Percentiles rank a stretch among this genome's conserved stretches.
Evolutionary conservation across 2,888 invertebrate genomes (phyloP).

Genomic region (Rotaria magnacalcarata): DNA sequence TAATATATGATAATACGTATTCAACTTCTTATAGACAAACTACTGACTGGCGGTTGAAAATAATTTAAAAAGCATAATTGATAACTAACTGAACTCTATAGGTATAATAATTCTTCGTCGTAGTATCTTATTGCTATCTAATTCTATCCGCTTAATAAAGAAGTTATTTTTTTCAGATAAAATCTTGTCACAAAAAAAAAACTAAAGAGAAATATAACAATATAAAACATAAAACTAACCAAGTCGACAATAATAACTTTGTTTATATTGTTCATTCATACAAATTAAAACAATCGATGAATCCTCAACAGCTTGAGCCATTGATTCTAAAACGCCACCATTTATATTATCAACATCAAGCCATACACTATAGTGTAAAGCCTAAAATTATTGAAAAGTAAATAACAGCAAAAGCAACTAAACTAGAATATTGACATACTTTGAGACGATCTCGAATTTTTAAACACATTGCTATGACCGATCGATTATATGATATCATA

Average conservation of each 20-base stretch:
- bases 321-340: conserved; percentile 27
- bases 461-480: neutral
- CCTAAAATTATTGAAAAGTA: neutral
- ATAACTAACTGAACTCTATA: too few relatives aligned
- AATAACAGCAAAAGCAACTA: neutral
- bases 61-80: too few relatives aligned
- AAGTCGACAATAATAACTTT: conserved; percentile 35
- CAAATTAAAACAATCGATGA: conserved; percentile 17
- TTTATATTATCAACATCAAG: conserved; percentile 35
- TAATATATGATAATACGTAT: too few relatives aligned
- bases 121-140: too few relatives aligned
- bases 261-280: conserved; percentile 39
- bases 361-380: conserved; percentile 34
- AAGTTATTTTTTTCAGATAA: too few relatives aligned
- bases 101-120: too few relatives aligned
- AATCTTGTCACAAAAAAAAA: too few relatives aligned
- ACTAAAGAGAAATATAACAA: neutral
- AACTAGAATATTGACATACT: neutral
- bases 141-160: too few relatives aligned
- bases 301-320: conserved; percentile 32
- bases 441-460: conserved; percentile 28
- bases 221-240: neutral
- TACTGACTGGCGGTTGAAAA: too few relatives aligned
- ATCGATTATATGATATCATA: conserved; percentile 24
- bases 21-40: too few relatives aligned